Evolutionary conservation across 1,140 invertebrate species (phyloP), one percentile per base, ranked within the genome.

Genomic region (Bombus ignitus): DNA sequence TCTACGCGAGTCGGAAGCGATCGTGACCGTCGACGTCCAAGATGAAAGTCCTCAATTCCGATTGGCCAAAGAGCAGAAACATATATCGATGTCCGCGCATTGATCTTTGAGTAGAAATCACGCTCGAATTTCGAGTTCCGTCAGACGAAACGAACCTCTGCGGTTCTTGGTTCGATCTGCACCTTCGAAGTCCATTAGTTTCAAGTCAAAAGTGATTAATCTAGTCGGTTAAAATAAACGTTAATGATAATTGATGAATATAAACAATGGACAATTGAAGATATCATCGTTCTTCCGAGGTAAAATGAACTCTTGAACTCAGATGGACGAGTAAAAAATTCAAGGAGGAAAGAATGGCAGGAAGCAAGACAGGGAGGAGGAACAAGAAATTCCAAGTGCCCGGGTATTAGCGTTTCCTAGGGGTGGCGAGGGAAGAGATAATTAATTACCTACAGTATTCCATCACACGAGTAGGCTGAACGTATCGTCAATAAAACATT

Each of bases 401-500:
- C 15, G 18, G 2, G 77, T 73, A 85, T 85, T 65, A 72, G 83
- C 53, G 81, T 76, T 71, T 35, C 77, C 47, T 37, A 5, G 37
- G n/a, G 47, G 18, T 22, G 47, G 18, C 47, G 5, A 22, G 47
- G 47, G 25, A 39, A 39, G 15, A 42, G 77, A 85, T 85, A 85
- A 85, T 85, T 85, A 85, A 85, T 85, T 85, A 85, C n/a, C 83
- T 25, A 25, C 42, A 39, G 35, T 53, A 37, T 53, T 80, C 77
- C 68, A 73, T 79, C 77, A 65, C 53, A n/a, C 75, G 39, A n/a
- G 39, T 53, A n/a, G 42, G 39, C 15, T 28, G 81, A 53, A 83
- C 73, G 73, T 76, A 83, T 83, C 42, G 68, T 42, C 84, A 81
- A 81, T 81, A 85, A 85, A 85, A 59, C 70, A 81, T 74, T 85